Conservation (phyloP, 2,888 invertebrate genomes). For the Patella pellucida region DNA sequence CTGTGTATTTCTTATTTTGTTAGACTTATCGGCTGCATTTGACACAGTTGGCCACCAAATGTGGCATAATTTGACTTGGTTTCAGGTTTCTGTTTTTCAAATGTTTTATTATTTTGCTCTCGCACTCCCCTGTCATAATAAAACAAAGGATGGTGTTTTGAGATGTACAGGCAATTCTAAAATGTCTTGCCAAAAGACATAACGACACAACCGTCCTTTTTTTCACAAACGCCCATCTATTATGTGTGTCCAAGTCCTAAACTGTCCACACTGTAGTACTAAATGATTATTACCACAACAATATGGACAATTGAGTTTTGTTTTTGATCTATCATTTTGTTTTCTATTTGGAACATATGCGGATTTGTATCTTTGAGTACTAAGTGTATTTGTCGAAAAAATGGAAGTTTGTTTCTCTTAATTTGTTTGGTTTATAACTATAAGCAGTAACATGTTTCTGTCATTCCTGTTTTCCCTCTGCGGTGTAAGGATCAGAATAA, state of each 20-base stretch:
- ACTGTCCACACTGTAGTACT: not conserved
- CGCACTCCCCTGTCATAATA: too few relatives aligned
- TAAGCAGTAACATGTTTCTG: too few relatives aligned
- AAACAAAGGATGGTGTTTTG: too few relatives aligned
- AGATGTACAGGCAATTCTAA: not conserved
- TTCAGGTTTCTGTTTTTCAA: too few relatives aligned
- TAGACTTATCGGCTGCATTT: too few relatives aligned
- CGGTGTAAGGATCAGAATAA: too few relatives aligned
- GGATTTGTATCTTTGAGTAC: not conserved
- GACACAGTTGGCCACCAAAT: too few relatives aligned
- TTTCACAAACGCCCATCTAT: not conserved
- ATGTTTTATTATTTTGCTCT: too few relatives aligned
- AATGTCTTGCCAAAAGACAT: not conserved
- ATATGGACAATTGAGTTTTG: not conserved
- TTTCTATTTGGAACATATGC: not conserved
- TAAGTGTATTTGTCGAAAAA: not conserved
- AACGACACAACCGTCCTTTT: fast-evolving
- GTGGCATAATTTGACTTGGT: too few relatives aligned
- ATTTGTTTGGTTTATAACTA: too few relatives aligned
- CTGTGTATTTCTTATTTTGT: too few relatives aligned
- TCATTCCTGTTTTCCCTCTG: too few relatives aligned
- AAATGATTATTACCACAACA: not conserved
- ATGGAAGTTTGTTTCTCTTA: not conserved
- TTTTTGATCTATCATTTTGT: not conserved
- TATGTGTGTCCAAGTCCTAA: not conserved